Percentiles rank a stretch among this genome's conserved stretches.
phyloP scores from a whole-genome alignment of 2,797 vertebrate species.

The Acestrorhynchus altus region DNA sequence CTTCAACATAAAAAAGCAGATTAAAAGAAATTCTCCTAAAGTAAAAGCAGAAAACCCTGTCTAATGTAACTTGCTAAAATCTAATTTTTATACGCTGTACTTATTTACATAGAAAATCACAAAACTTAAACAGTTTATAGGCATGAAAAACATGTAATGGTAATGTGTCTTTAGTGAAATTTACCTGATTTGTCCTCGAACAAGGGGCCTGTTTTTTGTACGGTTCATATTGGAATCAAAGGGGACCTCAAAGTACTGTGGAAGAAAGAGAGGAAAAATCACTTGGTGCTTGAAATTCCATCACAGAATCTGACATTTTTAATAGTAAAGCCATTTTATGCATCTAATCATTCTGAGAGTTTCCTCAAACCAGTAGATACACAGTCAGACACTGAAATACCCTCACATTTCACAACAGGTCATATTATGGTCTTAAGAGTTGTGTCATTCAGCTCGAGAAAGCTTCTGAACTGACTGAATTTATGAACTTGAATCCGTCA shows the following conservation, averaged over 20 bases:
- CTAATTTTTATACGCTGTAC: no score
- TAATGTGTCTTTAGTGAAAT: slow-evolving; percentile 15
- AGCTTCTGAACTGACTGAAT: background rate
- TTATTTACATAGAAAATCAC: no score
- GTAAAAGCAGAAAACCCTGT: no score
- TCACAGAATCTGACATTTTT: background rate
- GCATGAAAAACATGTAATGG: no score
- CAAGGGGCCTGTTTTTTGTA: slow-evolving; percentile 96
- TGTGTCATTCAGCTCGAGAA: background rate
- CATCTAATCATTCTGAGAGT: background rate
- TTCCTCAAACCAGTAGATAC: background rate
- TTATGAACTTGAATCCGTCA: background rate
- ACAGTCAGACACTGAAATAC: background rate
- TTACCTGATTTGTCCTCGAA: slow-evolving; percentile 97
- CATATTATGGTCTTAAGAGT: no score
- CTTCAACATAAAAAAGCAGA: no score
- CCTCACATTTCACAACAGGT: background rate
- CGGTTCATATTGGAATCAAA: slow-evolving; percentile 99
- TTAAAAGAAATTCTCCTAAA: no score
- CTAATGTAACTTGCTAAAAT: no score
- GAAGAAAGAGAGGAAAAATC: slow-evolving; percentile 1
- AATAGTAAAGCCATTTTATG: background rate
- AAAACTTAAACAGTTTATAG: no score
- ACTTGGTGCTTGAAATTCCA: background rate
- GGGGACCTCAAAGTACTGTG: slow-evolving; percentile 97